These are phyloP conservation scores for Acanthisitta chloris DNA, from an alignment of 2,113 vertebrate genomes.

Conservation along the genomic window DNA sequence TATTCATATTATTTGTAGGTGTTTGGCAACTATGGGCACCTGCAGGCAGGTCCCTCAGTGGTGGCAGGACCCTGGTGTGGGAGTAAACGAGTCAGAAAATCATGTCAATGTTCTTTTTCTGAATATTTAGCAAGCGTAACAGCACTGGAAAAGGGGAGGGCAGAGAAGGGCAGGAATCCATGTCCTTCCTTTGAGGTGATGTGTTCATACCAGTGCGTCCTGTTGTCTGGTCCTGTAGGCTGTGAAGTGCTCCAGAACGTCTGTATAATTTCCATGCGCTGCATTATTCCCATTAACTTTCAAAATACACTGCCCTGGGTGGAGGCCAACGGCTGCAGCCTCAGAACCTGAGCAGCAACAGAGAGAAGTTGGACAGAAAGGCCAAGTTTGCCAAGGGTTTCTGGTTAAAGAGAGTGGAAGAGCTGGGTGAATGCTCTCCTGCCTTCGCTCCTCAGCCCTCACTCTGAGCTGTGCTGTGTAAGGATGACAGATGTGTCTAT, in stretches of 20 bases:
- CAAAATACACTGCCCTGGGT: conserved; percentile 90
- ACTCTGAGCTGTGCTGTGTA: background rate
- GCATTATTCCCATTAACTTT: conserved; percentile 92
- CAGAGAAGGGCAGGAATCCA: background rate
- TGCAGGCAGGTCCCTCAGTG: background rate
- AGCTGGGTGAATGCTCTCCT: background rate
- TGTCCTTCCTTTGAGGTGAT: background rate
- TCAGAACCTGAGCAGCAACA: conserved; percentile 79
- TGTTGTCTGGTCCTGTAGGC: conserved; percentile 80
- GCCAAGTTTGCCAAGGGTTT: background rate
- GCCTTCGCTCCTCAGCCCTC: background rate
- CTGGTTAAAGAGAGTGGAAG: background rate
- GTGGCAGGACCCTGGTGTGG: background rate
- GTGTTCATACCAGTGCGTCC: conserved; percentile 69
- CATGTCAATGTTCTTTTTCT: background rate
- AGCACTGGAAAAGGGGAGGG: background rate
- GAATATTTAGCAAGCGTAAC: background rate
- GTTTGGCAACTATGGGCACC: background rate
- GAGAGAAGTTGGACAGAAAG: background rate
- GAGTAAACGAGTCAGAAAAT: background rate
- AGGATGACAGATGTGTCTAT: background rate
- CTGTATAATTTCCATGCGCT: conserved; percentile 74
- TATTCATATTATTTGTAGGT: background rate
- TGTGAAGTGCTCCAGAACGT: conserved; percentile 91
- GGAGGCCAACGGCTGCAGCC: conserved; percentile 85